Evolutionary conservation across 1,140 invertebrate genomes (phyloP).

Genomic region (Ooceraea biroi): DNA sequence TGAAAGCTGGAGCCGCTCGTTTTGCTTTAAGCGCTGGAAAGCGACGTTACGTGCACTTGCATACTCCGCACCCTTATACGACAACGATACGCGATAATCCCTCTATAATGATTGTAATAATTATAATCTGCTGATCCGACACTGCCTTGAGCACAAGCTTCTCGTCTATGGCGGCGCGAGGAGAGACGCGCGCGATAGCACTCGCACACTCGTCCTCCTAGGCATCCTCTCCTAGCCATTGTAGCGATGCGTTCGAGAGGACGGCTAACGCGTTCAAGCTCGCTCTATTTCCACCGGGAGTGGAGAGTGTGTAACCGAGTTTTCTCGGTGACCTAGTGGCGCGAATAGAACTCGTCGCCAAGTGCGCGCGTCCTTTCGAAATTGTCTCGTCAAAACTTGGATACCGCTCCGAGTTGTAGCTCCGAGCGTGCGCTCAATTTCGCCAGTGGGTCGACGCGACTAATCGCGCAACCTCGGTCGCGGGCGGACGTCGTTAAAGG

Average conservation of each 20-base stretch:
- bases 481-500: background rate
- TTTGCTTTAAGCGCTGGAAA: constrained; percentile 58
- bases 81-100: too few relatives aligned
- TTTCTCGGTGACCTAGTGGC: constrained; percentile 82
- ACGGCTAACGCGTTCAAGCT: constrained; percentile 49
- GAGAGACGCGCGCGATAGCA: too few relatives aligned
- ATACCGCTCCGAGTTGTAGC: constrained; percentile 37
- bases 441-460: constrained; percentile 70
- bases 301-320: constrained; percentile 68
- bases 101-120: too few relatives aligned
- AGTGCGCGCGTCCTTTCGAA: constrained; percentile 79
- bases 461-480: constrained; percentile 57
- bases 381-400: constrained; percentile 78
- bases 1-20: constrained; percentile 55
- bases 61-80: background rate
- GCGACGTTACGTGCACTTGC: constrained; percentile 18
- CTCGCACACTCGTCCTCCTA: too few relatives aligned
- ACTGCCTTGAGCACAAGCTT: too few relatives aligned
- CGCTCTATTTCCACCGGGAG: constrained; percentile 76
- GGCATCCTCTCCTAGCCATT: constrained; percentile 4
- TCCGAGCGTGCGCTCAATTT: constrained; percentile 60
- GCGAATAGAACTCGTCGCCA: constrained; percentile 81
- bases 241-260: constrained; percentile 52
- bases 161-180: constrained; percentile 21
- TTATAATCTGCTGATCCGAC: too few relatives aligned